A percentile compares a stretch with the other conserved stretches of the same genome.
Evolutionary conservation across 2,113 vertebrate genomes (phyloP).

Genomic region (Talpa occidentalis): DNA sequence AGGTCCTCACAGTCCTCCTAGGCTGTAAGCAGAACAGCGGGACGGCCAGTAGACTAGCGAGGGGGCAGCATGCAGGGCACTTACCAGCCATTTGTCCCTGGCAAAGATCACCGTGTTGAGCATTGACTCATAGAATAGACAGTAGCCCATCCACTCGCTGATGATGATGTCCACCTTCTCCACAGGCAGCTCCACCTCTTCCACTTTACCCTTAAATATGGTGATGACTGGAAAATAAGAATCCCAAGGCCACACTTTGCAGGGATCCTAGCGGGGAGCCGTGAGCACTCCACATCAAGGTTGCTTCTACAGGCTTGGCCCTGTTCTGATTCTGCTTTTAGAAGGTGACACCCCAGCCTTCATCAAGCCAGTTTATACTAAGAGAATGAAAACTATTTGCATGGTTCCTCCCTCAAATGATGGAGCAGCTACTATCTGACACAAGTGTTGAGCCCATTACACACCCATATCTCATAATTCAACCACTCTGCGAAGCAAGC

Average conservation of each 20-base stretch:
- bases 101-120: slow-evolving; percentile 99
- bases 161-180: slow-evolving; percentile 99
- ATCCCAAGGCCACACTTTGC: slow-evolving; percentile 6
- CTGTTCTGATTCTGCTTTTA: neutral
- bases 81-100: slow-evolving; percentile 99
- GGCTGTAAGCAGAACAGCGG: neutral
- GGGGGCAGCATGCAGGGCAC: slow-evolving; percentile 74
- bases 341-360: neutral
- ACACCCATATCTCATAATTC: rapidly evolving
- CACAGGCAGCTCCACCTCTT: slow-evolving; percentile 97
- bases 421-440: neutral
- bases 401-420: neutral
- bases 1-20: neutral
- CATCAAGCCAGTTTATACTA: neutral
- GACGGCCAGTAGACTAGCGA: slow-evolving; percentile 2
- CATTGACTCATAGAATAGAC: slow-evolving; percentile 99
- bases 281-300: neutral
- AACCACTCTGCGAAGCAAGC: neutral
- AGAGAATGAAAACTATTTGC: neutral
- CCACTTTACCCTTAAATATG: slow-evolving; percentile 98
- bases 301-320: neutral
- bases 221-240: slow-evolving; percentile 93
- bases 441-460: neutral
- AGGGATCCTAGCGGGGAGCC: neutral
- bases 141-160: slow-evolving; percentile 99